phyloP scores from a whole-genome alignment of 2,113 vertebrate genomes.

The Phyllostomus discolor region DNA sequence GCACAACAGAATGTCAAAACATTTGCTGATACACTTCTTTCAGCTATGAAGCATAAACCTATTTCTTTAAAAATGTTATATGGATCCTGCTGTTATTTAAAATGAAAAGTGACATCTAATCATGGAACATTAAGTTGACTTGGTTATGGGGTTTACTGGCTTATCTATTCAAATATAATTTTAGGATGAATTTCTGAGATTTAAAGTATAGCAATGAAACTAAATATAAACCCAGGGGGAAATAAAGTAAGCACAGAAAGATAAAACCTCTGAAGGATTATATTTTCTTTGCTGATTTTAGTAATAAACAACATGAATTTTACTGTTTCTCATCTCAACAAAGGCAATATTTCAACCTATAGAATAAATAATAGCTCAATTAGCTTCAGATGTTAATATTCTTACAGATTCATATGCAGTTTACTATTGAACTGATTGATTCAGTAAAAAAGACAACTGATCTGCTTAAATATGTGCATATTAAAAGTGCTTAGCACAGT shows the following conservation, averaged over 20 bases:
- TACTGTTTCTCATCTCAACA: background rate
- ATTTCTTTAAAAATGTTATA: constrained; percentile 36
- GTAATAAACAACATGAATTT: background rate
- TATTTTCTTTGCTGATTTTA: background rate
- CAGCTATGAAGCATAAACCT: background rate
- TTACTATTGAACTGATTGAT: background rate
- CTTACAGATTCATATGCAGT: background rate
- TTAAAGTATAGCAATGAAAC: constrained; percentile 37
- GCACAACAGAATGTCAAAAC: constrained; percentile 2
- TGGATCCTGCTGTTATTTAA: constrained; percentile 33
- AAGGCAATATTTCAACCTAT: background rate
- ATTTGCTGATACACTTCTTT: constrained; percentile 8
- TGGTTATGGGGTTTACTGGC: background rate
- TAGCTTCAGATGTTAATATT: background rate
- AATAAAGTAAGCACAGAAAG: background rate
- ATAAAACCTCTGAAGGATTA: constrained; percentile 16
- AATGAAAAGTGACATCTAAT: constrained; percentile 14
- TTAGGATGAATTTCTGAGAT: constrained; percentile 30
- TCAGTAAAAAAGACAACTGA: background rate
- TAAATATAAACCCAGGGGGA: background rate
- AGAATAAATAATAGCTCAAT: background rate
- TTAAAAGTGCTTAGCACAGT: background rate
- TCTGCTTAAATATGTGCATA: background rate
- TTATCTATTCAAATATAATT: constrained; percentile 38
- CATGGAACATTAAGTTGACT: constrained; percentile 6